Conservation (phyloP, 2,888 invertebrate genomes). For the Ophonus ardosiacus region DNA sequence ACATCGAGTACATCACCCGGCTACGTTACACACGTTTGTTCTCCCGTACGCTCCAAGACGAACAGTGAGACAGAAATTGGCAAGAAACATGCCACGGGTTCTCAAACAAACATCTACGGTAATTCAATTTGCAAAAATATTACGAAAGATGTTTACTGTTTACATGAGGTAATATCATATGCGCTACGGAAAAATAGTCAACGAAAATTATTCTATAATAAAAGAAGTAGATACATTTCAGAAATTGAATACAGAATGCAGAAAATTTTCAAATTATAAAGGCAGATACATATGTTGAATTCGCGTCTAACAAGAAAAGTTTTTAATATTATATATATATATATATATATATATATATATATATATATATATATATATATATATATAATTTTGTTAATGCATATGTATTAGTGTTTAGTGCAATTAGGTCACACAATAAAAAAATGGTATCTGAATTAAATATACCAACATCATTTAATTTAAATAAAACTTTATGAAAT, state of each 20-base stretch:
- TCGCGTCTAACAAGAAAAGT: no score
- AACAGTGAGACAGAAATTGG: slow-evolving; percentile 15
- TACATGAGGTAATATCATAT: background rate
- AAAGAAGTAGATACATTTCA: background rate
- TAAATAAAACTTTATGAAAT: no score
- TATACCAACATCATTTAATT: no score
- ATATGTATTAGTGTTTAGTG: no score
- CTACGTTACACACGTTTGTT: slow-evolving; percentile 25
- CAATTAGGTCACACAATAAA: no score
- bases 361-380: no score
- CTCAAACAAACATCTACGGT: background rate
- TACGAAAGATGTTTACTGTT: background rate
- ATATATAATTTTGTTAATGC: no score
- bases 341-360: no score
- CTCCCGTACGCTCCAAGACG: background rate
- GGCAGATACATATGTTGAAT: background rate
- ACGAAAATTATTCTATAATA: background rate
- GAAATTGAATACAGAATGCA: background rate
- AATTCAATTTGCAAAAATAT: background rate
- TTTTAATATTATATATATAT: no score
- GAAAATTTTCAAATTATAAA: background rate
- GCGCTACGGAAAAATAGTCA: background rate
- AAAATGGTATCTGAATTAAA: no score
- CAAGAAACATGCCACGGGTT: background rate
- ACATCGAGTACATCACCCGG: slow-evolving; percentile 11